A percentile compares a stretch with the other conserved stretches of the same genome.
Evolutionary conservation across 2,113 vertebrate genomes (phyloP).

Genomic region (Crypturellus undulatus): DNA sequence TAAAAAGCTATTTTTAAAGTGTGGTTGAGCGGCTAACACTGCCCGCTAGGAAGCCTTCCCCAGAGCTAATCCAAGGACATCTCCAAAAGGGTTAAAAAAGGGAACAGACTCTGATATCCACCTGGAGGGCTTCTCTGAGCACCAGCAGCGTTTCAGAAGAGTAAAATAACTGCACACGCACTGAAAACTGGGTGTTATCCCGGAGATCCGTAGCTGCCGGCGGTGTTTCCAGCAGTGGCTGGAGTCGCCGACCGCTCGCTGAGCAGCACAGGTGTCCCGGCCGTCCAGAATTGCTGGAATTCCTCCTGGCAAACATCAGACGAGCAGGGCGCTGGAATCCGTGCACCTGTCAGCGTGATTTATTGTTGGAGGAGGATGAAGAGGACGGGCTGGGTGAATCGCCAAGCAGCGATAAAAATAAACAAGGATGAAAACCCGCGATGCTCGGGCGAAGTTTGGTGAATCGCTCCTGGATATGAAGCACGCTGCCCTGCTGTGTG

Average conservation of each 20-base stretch:
- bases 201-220: conserved; percentile 53
- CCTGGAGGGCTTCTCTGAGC: conserved; percentile 72
- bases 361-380: conserved; percentile 64
- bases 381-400: conserved; percentile 33
- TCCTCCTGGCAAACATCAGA: conserved; percentile 63
- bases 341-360: conserved; percentile 76
- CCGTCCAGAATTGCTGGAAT: conserved; percentile 77
- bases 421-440: conserved; percentile 25
- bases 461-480: neutral
- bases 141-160: conserved; percentile 63
- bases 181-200: conserved; percentile 62
- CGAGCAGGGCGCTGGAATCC: conserved; percentile 36
- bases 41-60: neutral
- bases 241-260: neutral
- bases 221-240: conserved; percentile 38
- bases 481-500: neutral
- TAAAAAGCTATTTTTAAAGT: conserved; percentile 8
- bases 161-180: conserved; percentile 36
- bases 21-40: neutral
- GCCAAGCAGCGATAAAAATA: conserved; percentile 17
- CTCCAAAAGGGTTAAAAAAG: conserved; percentile 23
- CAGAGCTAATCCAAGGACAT: neutral
- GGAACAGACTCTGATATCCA: conserved; percentile 27
- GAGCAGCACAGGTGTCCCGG: conserved; percentile 76
- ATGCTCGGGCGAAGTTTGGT: conserved; percentile 32